These are phyloP conservation scores for Antechinus flavipes DNA, from an alignment of 2,113 vertebrate genomes.

Conservation along the genomic window DNA sequence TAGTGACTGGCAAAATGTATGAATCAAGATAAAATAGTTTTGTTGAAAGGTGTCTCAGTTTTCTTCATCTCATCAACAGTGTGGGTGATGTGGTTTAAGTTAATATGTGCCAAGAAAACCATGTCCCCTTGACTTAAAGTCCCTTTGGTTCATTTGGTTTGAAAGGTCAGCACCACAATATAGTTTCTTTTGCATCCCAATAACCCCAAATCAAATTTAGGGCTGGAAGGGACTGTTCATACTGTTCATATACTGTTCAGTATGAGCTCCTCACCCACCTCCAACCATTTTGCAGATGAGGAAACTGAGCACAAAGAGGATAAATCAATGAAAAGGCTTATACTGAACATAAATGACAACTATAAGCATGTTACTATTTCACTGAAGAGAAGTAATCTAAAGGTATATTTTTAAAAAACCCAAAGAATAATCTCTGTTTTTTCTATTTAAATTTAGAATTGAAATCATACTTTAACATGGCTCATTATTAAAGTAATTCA, in stretches of 20 bases:
- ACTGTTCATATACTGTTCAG: background rate
- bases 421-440: too few species aligned
- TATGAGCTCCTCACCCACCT: background rate
- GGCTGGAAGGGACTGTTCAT: background rate
- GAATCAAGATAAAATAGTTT: background rate
- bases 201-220: background rate
- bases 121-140: background rate
- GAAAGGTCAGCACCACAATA: background rate
- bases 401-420: background rate
- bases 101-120: background rate
- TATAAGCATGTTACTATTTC: background rate
- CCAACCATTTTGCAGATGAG: background rate
- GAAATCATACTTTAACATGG: too few species aligned
- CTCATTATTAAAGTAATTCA: too few species aligned
- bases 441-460: too few species aligned
- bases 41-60: background rate
- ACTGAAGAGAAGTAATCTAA: background rate
- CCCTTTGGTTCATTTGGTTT: background rate
- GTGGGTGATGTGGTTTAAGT: background rate
- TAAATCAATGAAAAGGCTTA: background rate
- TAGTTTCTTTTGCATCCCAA: background rate
- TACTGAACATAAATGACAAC: background rate
- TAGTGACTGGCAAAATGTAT: background rate
- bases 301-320: background rate
- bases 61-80: background rate